These are phyloP conservation scores for Phyllostomus hastatus DNA, from an alignment of 2,113 vertebrate species.

Conservation along the genomic window DNA sequence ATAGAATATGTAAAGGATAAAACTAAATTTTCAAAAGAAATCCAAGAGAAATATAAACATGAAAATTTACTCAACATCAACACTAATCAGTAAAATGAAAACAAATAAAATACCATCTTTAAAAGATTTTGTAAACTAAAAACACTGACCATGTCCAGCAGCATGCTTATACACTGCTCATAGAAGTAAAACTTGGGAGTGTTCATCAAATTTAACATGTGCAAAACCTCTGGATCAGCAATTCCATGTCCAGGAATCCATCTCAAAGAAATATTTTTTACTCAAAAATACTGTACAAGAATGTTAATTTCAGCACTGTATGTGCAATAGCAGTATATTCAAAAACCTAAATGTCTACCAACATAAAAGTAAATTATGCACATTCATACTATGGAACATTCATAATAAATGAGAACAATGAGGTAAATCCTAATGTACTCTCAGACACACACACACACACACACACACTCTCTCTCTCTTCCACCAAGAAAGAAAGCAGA, in stretches of 20 bases:
- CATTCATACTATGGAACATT: background rate
- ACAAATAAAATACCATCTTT: background rate
- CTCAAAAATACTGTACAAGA: conserved; percentile 17
- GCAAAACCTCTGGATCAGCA: background rate
- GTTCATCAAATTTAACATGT: conserved; percentile 9
- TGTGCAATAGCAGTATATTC: background rate
- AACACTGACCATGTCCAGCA: background rate
- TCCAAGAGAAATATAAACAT: background rate
- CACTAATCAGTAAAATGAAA: conserved; percentile 22
- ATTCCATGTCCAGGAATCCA: conserved; percentile 15
- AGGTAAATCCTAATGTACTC: background rate
- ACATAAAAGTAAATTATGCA: conserved; percentile 15
- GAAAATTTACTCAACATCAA: background rate
- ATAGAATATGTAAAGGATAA: background rate
- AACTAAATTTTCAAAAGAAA: conserved; percentile 15
- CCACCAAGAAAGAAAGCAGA: background rate
- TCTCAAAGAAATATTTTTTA: conserved; percentile 21
- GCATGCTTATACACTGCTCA: background rate
- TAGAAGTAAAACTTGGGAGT: background rate
- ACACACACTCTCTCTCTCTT: background rate
- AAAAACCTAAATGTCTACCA: conserved; percentile 34
- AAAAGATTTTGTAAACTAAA: conserved; percentile 10
- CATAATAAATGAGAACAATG: background rate
- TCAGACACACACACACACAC: background rate
- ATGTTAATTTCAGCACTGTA: conserved; percentile 12